A percentile compares a stretch with the other conserved stretches of the same genome.
Conservation (phyloP, 2,797 vertebrate species). For the Loris lydekkerianus region DNA sequence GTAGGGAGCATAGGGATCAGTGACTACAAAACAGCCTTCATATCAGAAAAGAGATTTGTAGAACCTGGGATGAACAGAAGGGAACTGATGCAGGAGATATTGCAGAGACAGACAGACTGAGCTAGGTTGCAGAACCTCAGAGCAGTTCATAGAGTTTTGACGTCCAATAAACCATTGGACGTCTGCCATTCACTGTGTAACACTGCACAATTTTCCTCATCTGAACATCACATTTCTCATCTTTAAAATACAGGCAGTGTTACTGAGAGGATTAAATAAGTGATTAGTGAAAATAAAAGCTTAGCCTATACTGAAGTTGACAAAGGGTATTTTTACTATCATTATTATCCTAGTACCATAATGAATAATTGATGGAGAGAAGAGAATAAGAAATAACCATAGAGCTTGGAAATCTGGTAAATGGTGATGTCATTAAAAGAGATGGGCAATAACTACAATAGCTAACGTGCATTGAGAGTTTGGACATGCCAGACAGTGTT, state of each 20-base stretch:
- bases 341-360: not conserved
- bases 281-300: constrained; percentile 37
- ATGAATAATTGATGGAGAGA: not conserved
- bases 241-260: not conserved
- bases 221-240: not conserved
- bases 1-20: not conserved
- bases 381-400: not conserved
- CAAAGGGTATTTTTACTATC: not conserved
- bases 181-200: not conserved
- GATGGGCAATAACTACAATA: not conserved
- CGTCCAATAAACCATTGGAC: not conserved
- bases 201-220: not conserved
- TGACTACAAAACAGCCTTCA: not conserved
- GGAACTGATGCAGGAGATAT: not conserved
- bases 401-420: not conserved
- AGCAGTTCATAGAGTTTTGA: not conserved
- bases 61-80: not conserved
- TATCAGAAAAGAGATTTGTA: not conserved
- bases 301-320: not conserved
- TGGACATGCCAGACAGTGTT: not conserved
- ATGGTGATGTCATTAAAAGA: not conserved
- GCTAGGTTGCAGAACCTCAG: not conserved
- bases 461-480: not conserved
- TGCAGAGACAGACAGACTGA: not conserved
- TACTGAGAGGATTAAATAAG: constrained; percentile 44